Evolutionary conservation across 2,113 vertebrate genomes (phyloP).

Genomic region (Tamias sibiricus): DNA sequence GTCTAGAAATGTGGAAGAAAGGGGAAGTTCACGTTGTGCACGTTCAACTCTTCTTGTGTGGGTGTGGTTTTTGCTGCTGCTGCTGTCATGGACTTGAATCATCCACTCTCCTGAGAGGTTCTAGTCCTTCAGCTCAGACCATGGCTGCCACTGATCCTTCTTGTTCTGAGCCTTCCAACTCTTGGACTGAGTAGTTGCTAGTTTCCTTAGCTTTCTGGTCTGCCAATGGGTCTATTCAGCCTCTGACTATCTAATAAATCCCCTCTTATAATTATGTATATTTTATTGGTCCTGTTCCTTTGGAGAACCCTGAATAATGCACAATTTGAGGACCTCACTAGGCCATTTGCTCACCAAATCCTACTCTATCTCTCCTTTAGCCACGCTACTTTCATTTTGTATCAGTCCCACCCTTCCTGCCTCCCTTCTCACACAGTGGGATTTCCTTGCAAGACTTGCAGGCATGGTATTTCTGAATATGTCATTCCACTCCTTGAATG

Average conservation of each 20-base stretch:
- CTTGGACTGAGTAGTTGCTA: background rate
- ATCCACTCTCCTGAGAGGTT: background rate
- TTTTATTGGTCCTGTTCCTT: background rate
- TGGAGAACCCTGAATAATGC: background rate
- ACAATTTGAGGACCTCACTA: background rate
- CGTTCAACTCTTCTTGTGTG: background rate
- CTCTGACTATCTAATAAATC: no score
- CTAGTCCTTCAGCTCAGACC: background rate
- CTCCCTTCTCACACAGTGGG: background rate
- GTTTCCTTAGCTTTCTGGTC: background rate
- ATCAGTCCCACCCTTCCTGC: no score
- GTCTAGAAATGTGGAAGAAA: background rate
- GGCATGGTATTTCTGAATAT: background rate
- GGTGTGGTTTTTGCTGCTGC: background rate
- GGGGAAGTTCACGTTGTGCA: no score
- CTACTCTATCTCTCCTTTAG: background rate
- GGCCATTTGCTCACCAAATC: background rate
- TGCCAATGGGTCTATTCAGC: background rate
- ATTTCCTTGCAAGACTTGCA: no score
- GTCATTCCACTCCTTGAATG: background rate
- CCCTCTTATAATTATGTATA: background rate
- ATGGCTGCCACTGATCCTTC: no score
- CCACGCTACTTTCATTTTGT: accelerated
- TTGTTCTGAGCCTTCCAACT: background rate
- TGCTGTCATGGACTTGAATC: background rate